phyloP scores from a whole-genome alignment of 2,888 invertebrate species.

The Ecliptopera silaceata region DNA sequence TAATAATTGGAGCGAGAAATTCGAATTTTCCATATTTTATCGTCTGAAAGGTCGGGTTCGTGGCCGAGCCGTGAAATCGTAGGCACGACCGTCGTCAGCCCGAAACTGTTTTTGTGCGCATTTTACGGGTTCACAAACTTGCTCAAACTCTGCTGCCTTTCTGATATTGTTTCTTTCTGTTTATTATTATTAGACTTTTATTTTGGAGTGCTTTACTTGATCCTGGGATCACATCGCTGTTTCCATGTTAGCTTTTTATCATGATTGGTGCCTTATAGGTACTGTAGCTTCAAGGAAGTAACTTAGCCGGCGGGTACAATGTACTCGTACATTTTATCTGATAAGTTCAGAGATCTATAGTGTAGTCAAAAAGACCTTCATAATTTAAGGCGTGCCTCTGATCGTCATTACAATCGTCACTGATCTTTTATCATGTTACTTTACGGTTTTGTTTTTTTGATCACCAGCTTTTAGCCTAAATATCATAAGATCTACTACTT shows the following conservation, averaged over 20 bases:
- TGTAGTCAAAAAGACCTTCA: too few species aligned
- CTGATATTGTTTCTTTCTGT: background rate
- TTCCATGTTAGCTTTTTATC: background rate
- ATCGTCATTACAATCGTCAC: too few species aligned
- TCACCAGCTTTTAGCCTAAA: background rate
- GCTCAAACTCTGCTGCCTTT: conserved; percentile 3
- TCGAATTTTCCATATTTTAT: conserved; percentile 29
- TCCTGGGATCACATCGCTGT: background rate
- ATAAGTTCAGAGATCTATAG: too few species aligned
- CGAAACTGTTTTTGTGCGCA: conserved; percentile 16
- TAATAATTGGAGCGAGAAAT: conserved; percentile 36
- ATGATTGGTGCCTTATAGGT: background rate
- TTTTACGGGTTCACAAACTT: conserved; percentile 9
- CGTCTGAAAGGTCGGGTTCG: conserved; percentile 34
- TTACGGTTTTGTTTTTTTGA: too few species aligned
- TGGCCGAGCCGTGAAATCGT: conserved; percentile 47
- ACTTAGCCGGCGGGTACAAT: too few species aligned
- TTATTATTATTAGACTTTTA: background rate
- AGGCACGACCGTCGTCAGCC: conserved; percentile 40
- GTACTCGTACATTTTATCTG: too few species aligned
- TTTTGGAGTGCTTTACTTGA: background rate
- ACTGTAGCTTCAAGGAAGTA: too few species aligned
- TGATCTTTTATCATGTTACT: too few species aligned
- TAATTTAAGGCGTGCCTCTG: too few species aligned
- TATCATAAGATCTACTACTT: background rate